Evolutionary conservation across 2,797 vertebrate genomes (phyloP).

Genomic region (Phoeniculus purpureus): DNA sequence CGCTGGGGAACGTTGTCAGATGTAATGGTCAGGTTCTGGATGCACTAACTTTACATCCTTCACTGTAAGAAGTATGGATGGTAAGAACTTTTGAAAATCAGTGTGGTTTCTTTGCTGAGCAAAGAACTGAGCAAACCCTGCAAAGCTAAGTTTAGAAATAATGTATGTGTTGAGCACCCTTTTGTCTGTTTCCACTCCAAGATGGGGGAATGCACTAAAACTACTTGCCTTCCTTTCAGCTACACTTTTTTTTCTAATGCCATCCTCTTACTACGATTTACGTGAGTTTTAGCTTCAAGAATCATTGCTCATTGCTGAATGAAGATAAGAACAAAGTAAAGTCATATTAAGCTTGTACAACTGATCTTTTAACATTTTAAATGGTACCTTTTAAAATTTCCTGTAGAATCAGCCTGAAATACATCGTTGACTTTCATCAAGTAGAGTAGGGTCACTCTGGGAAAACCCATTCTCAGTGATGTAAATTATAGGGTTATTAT

Average conservation of each 20-base stretch:
- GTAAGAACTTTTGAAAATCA: not conserved
- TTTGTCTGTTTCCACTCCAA: constrained; percentile 4
- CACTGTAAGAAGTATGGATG: not conserved
- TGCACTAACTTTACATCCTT: not conserved
- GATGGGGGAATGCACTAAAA: not conserved
- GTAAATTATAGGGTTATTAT: constrained; percentile 86
- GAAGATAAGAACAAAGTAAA: constrained; percentile 71
- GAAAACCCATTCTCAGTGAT: constrained; percentile 91
- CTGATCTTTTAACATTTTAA: constrained; percentile 73
- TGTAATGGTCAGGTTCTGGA: not conserved
- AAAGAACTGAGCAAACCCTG: not conserved
- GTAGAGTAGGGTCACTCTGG: constrained; percentile 79
- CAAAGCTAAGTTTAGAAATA: not conserved
- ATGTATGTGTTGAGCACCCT: not conserved
- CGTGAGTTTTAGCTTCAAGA: constrained; percentile 65
- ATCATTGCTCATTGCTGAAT: constrained; percentile 70
- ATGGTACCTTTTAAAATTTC: constrained; percentile 87
- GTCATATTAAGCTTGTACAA: constrained; percentile 75
- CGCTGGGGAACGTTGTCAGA: not conserved
- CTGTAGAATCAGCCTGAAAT: constrained; percentile 84
- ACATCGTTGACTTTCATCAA: constrained; percentile 81
- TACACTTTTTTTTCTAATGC: constrained; percentile 47
- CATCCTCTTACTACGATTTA: constrained; percentile 59
- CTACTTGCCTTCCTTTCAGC: constrained; percentile 46
- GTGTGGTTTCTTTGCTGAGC: not conserved